phyloP scores from a whole-genome alignment of 2,797 vertebrate species.

The Tympanoctomys barrerae region DNA sequence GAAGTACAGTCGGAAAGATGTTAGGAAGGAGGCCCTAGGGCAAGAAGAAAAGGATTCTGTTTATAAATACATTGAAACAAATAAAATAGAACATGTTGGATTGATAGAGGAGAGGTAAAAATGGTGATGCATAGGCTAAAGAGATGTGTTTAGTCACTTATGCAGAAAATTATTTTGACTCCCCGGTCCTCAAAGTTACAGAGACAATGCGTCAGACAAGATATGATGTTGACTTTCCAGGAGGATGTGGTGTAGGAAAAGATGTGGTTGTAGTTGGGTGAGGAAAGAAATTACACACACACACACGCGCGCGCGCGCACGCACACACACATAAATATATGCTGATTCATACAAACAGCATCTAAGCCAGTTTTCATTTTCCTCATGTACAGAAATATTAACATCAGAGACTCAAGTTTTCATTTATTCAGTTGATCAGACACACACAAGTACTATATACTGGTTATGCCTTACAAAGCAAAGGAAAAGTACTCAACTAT shows the following conservation, averaged over 20 bases:
- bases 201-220: not conserved
- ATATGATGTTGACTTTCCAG: not conserved
- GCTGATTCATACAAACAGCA: not conserved
- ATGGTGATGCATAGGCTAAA: not conserved
- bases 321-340: not conserved
- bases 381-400: not conserved
- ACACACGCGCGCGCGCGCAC: not conserved
- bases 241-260: not conserved
- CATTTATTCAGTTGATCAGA: conserved; percentile 38
- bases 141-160: not conserved
- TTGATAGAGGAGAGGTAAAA: not conserved
- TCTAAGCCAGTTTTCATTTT: not conserved
- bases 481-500: conserved; percentile 1
- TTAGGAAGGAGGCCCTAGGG: not conserved
- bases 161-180: not conserved
- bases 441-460: not conserved
- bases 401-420: conserved; percentile 4
- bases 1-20: not conserved
- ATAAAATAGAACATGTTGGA: not conserved
- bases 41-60: not conserved
- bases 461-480: not conserved
- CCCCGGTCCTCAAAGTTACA: not conserved
- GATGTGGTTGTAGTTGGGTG: not conserved
- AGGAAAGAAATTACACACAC: not conserved
- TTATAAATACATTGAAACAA: conserved; percentile 1